Base-by-base conservation (phyloP, 1,140 invertebrate species). In the Bursaphelenchus mucronatus region DNA sequence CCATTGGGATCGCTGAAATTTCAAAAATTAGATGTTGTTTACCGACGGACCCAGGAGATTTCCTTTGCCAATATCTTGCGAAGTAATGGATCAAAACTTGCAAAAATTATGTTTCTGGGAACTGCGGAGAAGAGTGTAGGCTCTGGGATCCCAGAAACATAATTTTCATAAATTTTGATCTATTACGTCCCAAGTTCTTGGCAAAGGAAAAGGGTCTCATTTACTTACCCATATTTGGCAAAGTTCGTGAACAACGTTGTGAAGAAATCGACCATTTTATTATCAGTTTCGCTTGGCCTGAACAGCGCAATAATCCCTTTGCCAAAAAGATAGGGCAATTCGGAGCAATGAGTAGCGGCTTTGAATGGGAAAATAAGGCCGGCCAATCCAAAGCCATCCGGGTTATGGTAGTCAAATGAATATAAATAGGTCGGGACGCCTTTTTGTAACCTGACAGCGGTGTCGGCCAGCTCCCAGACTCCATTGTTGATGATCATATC, bases 321-420 rank as follows among this genome's bases (percentile, higher is more conserved):
- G 6, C 62, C 53, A 7, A 40, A 63, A 8, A 58, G 17, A 52
- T 58, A 64, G 13, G 71, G 73, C 59, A 76, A 45, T 39, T 72
- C 70, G 21, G 70, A 55, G 41, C 70, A 72, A 56, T 72, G 70
- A 7, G 70, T 72, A 50, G 70, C 70, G 10, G 68, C 73, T 76
- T 57, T 58, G 47, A 62, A 62, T 39, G 59, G 56, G 61, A 70
- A 74, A 17, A 47, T 19, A 19, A 59, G 6, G 3, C 1, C 19
- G 0, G 19, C 21, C 11, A 70, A 30, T 8, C 72, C 69, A 49
- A 74, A 61, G 40, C 63, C 57, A 15, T 47, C 8, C 11, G 67
- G 70, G 70, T 70, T 73, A 43, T 21, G 75, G 54, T 74, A 74
- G 15, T 70, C 73, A 15, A 70, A 70, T 8, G 52, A 75, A 43